Percentiles rank a stretch among this genome's conserved stretches.
phyloP scores from a whole-genome alignment of 2,797 vertebrate genomes.

The Labeo calbasu region DNA sequence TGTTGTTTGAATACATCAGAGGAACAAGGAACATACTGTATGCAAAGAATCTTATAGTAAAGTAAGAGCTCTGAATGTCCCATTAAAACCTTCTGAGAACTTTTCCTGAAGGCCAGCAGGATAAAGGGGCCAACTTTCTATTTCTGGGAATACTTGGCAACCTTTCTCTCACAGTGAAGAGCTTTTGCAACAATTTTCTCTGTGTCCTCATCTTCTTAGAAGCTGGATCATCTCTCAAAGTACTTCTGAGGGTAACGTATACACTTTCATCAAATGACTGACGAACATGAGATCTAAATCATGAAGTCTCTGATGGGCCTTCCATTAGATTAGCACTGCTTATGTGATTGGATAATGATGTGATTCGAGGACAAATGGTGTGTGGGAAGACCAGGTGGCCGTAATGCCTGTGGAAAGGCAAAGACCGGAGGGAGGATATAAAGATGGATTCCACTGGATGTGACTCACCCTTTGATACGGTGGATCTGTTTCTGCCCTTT shows the following conservation, averaged over 20 bases:
- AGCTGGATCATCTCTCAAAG: slow-evolving; percentile 12
- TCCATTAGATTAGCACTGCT: slow-evolving; percentile 27
- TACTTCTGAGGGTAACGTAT: neutral
- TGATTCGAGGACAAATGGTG: slow-evolving; percentile 53
- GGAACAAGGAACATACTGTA: too few species aligned
- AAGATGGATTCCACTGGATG: slow-evolving; percentile 20
- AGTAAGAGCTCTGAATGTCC: too few species aligned
- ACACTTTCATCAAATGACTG: neutral
- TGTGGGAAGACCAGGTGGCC: slow-evolving; percentile 41
- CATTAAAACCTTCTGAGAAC: too few species aligned
- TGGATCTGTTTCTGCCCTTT: slow-evolving; percentile 61
- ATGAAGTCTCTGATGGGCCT: slow-evolving; percentile 16
- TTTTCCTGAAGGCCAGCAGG: too few species aligned
- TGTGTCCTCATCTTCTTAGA: neutral
- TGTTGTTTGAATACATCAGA: too few species aligned
- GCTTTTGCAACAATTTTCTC: neutral
- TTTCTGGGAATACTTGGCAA: neutral
- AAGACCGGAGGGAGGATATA: slow-evolving; percentile 9
- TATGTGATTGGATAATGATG: slow-evolving; percentile 25
- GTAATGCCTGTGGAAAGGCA: slow-evolving; percentile 18
- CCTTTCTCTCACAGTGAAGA: neutral
- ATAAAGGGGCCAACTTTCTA: too few species aligned
- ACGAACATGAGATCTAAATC: neutral
- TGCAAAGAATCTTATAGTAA: too few species aligned
- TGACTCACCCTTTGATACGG: slow-evolving; percentile 12